A percentile compares a stretch with the other conserved stretches of the same genome.
These are phyloP conservation scores for Zygogramma bicolorata DNA, from an alignment of 2,888 invertebrate species.

Conservation along the genomic window DNA sequence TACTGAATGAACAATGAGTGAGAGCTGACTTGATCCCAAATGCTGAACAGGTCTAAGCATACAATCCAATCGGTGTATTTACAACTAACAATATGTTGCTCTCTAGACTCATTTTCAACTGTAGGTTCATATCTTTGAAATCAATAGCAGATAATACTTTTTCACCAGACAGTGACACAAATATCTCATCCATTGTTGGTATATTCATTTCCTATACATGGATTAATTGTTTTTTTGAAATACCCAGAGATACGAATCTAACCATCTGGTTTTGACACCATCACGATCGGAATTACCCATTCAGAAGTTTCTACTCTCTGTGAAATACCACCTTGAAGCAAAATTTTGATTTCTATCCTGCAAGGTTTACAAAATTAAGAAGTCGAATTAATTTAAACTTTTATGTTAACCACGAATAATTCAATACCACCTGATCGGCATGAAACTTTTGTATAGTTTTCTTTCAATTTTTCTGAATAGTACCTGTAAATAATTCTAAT, in stretches of 20 bases:
- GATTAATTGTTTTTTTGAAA: slow-evolving; percentile 45
- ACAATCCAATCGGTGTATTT: slow-evolving; percentile 35
- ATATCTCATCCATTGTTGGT: slow-evolving; percentile 26
- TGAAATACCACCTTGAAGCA: slow-evolving; percentile 38
- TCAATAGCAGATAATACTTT: slow-evolving; percentile 22
- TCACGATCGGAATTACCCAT: slow-evolving; percentile 57
- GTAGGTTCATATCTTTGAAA: slow-evolving; percentile 25
- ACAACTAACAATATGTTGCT: slow-evolving; percentile 19
- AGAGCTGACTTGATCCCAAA: slow-evolving; percentile 21
- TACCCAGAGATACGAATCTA: slow-evolving; percentile 56
- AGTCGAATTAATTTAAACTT: neutral
- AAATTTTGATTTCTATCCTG: slow-evolving; percentile 25
- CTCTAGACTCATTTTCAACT: slow-evolving; percentile 16
- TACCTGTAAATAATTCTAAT: too few relatives aligned
- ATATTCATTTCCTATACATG: slow-evolving; percentile 9
- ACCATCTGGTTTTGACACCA: slow-evolving; percentile 50
- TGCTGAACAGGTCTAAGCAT: slow-evolving; percentile 20
- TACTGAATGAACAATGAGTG: slow-evolving; percentile 24
- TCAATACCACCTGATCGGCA: neutral
- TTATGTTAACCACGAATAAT: slow-evolving; percentile 1
- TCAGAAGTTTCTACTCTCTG: slow-evolving; percentile 42
- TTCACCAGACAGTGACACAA: slow-evolving; percentile 21
- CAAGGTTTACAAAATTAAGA: slow-evolving; percentile 8
- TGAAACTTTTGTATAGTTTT: neutral
- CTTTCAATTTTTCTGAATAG: too few relatives aligned